A percentile compares a stretch with the other conserved stretches of the same genome.
phyloP scores from a whole-genome alignment of 2,888 invertebrate species.

The Clepsis dumicolana region DNA sequence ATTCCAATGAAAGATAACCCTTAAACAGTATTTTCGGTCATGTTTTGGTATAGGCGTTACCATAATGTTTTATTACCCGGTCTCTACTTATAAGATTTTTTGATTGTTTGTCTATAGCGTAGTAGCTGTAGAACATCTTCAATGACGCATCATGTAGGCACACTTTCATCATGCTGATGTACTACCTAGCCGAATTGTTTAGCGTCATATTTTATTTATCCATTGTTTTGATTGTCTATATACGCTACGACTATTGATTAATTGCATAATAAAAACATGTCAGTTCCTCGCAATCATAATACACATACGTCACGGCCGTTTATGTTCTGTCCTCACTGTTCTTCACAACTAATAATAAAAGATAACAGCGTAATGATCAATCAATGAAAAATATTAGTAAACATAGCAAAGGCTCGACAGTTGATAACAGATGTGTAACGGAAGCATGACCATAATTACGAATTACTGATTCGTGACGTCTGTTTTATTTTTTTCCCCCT shows the following conservation, averaged over 20 bases:
- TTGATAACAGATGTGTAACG: constrained; percentile 2
- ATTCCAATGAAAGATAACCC: too few relatives aligned
- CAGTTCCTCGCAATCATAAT: constrained; percentile 33
- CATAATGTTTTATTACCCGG: too few relatives aligned
- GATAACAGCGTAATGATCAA: constrained; percentile 22
- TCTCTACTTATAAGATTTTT: background rate
- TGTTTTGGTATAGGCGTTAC: too few relatives aligned
- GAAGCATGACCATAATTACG: background rate
- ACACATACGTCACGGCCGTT: constrained; percentile 32
- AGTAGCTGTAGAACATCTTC: background rate
- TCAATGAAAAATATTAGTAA: constrained; percentile 38
- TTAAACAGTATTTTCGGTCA: too few relatives aligned
- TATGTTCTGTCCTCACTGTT: constrained; percentile 26
- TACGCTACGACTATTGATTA: constrained; percentile 43
- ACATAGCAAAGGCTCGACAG: constrained; percentile 18
- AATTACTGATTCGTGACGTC: constrained; percentile 23
- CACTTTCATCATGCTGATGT: background rate
- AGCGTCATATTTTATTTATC: constrained; percentile 1
- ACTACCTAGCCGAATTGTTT: background rate
- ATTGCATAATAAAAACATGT: constrained; percentile 48
- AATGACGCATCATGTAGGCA: background rate
- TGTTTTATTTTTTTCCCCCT: constrained; percentile 14
- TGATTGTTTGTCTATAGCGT: background rate
- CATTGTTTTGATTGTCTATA: constrained; percentile 28
- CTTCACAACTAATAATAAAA: background rate